These are phyloP conservation scores for Microctonus brassicae DNA, from an alignment of 2,888 invertebrate genomes.

Conservation along the genomic window DNA sequence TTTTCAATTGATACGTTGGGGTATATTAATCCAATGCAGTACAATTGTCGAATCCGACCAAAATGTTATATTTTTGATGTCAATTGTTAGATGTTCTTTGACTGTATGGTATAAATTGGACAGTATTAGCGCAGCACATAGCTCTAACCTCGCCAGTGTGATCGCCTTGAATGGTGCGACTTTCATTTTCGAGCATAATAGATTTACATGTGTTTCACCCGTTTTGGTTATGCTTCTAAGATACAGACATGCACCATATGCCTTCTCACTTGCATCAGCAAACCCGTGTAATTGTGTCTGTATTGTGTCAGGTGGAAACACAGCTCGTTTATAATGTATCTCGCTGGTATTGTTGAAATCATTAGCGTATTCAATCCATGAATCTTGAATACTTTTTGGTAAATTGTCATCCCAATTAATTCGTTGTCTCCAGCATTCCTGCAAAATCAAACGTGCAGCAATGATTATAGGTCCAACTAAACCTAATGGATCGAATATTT, in stretches of 20 bases:
- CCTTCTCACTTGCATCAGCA: slow-evolving; percentile 37
- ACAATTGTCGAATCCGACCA: slow-evolving; percentile 42
- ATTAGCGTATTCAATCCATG: slow-evolving; percentile 29
- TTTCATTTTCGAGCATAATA: slow-evolving; percentile 38
- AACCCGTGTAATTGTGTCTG: slow-evolving; percentile 38
- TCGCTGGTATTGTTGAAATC: neutral
- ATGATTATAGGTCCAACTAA: slow-evolving; percentile 36
- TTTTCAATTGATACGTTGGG: slow-evolving; percentile 27
- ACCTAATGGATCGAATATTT: slow-evolving; percentile 40
- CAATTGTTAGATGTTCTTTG: too few species aligned
- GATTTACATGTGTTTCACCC: too few species aligned
- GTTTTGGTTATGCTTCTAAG: too few species aligned
- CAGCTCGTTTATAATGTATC: slow-evolving; percentile 19
- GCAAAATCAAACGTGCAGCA: slow-evolving; percentile 34
- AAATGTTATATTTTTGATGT: neutral
- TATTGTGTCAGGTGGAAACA: neutral
- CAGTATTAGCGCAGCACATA: slow-evolving; percentile 39
- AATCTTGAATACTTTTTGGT: slow-evolving; percentile 26
- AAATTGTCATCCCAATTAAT: slow-evolving; percentile 37
- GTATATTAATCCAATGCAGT: slow-evolving; percentile 38
- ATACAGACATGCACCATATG: slow-evolving; percentile 39
- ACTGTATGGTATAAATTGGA: slow-evolving; percentile 25
- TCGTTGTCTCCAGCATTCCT: slow-evolving; percentile 32
- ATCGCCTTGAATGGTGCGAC: slow-evolving; percentile 41
- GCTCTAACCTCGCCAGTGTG: slow-evolving; percentile 39